Base-by-base conservation (phyloP, 1,140 invertebrate species). In the Drosophila kepulauana region DNA sequence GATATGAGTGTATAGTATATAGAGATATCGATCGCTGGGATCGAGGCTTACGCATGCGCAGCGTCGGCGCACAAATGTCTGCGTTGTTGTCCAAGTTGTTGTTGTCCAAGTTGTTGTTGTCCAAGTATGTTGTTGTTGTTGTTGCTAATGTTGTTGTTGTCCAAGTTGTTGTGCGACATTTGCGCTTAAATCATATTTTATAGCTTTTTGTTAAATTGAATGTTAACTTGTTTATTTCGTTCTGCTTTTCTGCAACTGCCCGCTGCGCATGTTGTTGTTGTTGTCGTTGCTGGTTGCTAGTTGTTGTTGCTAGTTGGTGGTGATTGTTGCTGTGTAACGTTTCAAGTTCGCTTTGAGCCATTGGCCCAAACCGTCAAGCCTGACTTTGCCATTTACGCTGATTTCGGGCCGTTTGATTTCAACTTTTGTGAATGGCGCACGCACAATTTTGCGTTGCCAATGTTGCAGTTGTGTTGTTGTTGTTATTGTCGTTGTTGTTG, bases 141-240 rank as follows among this genome's bases (percentile, higher is more conserved):
- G 61, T 49, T 41, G 58, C 30, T 56, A 58, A 28, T 73, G 51
- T 63, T 62, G 28, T 58, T 43, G 25, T 35, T 58, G 58, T 51
- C 43, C 45, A 28, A 38, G 54, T 48, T 67, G 56, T 56, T 52
- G 63, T 65, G 75, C 85, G 85, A 89, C 85, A 85, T 89, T 89
- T 89, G 75, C 81, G 81, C 72, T 85, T 89, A 89, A 88, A 90
- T 89, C 85, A 89, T 89, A 89, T 89, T 89, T 89, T 90, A 89
- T 89, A 86, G 85, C 75, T 89, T 85, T 89, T 78, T 79, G 85
- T 72, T 88, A 89, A 89, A 89, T 89, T 82, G 81, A 89, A 89
- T 89, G 85, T 85, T 88, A 89, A 88, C 85, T 89, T 81, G 85
- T 89, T 89, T 85, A 66, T 84, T 87, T 87, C 85, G 84, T 87